A percentile compares a stretch with the other conserved stretches of the same genome.
phyloP scores from a whole-genome alignment of 92 coral and sea anemone species.

The Porites evermanni region DNA sequence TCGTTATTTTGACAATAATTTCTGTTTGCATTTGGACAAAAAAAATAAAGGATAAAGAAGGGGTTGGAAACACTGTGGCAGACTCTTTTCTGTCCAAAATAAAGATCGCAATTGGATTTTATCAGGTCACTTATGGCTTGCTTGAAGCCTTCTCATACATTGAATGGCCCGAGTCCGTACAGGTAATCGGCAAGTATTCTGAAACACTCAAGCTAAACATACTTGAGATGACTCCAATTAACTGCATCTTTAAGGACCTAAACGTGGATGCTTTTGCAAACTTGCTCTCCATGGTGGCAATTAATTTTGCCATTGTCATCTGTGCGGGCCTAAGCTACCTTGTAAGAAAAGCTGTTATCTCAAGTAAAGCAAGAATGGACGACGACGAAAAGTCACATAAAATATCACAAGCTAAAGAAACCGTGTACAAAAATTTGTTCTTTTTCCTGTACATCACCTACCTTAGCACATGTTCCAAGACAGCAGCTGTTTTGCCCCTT shows the following conservation, averaged over 20 bases:
- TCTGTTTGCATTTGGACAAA: not conserved
- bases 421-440: not conserved
- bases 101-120: constrained; percentile 35
- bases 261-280: constrained; percentile 19
- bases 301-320: constrained; percentile 3
- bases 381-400: not conserved
- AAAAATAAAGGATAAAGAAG: not conserved
- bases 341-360: not conserved
- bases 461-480: constrained; percentile 25
- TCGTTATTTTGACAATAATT: not conserved
- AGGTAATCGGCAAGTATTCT: constrained; percentile 16
- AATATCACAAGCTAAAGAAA: not conserved
- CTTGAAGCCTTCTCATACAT: constrained; percentile 38
- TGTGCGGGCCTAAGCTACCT: not conserved
- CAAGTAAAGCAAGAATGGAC: not conserved
- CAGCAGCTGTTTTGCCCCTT: constrained; percentile 15
- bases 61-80: not conserved
- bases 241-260: not conserved
- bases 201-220: constrained; percentile 27
- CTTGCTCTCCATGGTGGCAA: constrained; percentile 15
- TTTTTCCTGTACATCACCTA: constrained; percentile 22
- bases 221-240: constrained; percentile 25
- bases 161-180: constrained; percentile 23
- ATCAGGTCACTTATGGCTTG: constrained; percentile 30
- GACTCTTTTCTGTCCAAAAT: constrained; percentile 18